Base-by-base conservation (phyloP, 37 sponge, comb jelly and placozoan species). In the Ephydatia muelleri region DNA sequence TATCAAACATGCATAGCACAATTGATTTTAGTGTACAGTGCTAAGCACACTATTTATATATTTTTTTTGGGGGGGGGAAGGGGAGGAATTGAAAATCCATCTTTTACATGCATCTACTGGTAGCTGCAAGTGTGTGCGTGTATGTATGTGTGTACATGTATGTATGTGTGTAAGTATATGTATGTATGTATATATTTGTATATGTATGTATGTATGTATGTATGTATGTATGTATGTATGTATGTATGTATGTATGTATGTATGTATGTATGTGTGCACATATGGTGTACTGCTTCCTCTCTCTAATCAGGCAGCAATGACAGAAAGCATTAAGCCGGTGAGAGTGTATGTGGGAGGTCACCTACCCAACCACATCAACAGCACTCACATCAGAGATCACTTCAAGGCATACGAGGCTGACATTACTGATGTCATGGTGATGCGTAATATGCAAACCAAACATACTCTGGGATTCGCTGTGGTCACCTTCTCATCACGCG, bases 391-490 rank as follows among this genome's bases (percentile, higher is more conserved):
- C 31, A 49, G 43, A 6, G 79, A 85, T 12, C 87, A 86, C 38
- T 80, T 86, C 28, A 36, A 35, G 38, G 64, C 11, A 8, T 86
- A 74, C 66, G 21, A 33, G 11, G 23, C 22, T 25, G 40, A 57
- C 19, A 80, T 86, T 27, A 31, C 31, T 14, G 27, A 39, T 19
- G 64, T 80, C 38, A 57, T 38, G n/a, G 31, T 80, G 57, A 70
- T 80, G 35, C 38, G 31, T 28, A 75, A 86, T 31, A 72, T 37
- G 38, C 9, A 66, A 12, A 86, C 81, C 5, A 34, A 74, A 16
- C 65, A 79, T 1, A 69, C 85, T 14, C 34, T 38, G 29, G 86
- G 86, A 19, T 85, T 79, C 79, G 86, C 80, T 9, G 28, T 85
- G 5, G 37, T 79, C 14, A 68, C 30, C 38, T 85, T 85, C 49